Evolutionary conservation across 2,797 vertebrate species (phyloP).

Genomic region (Ataeniobius toweri): DNA sequence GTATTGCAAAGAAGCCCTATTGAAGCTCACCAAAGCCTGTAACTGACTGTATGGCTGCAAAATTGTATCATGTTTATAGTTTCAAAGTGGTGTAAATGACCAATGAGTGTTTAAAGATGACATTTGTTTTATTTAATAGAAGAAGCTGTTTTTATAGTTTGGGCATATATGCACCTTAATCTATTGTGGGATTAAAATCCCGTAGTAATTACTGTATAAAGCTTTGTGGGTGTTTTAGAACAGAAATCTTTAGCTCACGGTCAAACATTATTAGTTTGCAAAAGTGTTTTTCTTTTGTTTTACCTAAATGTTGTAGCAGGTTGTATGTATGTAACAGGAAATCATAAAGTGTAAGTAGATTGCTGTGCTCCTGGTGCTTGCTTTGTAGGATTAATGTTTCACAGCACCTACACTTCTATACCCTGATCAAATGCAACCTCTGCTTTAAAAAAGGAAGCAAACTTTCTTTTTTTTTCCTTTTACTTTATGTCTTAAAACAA

Average conservation of each 20-base stretch:
- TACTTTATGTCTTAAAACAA: conserved; percentile 16
- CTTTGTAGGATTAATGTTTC: not conserved
- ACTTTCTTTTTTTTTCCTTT: conserved; percentile 17
- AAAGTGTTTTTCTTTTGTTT: not conserved
- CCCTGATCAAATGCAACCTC: not conserved
- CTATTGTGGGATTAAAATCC: not conserved
- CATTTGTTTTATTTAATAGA: not conserved
- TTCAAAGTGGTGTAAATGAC: not conserved
- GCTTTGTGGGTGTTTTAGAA: not conserved
- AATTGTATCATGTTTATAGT: not conserved
- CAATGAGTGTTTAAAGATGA: not conserved
- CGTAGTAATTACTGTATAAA: not conserved
- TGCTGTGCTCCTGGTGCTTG: not conserved
- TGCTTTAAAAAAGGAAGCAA: not conserved
- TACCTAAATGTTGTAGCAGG: not conserved
- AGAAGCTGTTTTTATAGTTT: not conserved
- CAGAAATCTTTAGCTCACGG: not conserved
- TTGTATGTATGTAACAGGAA: not conserved
- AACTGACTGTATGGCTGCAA: not conserved
- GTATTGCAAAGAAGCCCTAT: not conserved
- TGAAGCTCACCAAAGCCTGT: not conserved
- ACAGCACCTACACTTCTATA: not conserved
- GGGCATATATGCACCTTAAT: not conserved
- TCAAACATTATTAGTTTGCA: not conserved
- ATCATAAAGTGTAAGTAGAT: not conserved